Evolutionary conservation across 53 echinoderm and acorn worm species (phyloP).

Genomic region (Astropecten irregularis): DNA sequence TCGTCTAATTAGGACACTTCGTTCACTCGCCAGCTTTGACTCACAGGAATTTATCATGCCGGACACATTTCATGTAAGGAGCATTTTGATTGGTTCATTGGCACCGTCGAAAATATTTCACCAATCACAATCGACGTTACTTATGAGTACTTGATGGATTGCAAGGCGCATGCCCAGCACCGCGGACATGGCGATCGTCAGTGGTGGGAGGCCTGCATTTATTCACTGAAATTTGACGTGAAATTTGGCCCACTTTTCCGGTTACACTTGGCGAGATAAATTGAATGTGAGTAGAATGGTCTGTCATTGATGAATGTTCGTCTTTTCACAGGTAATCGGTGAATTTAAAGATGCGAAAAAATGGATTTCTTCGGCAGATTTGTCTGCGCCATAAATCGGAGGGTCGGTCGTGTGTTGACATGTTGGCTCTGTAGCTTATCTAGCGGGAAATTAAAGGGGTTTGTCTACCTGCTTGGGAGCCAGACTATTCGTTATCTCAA

Average conservation of each 20-base stretch:
- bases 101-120: slow-evolving; percentile 14
- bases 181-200: slow-evolving; percentile 74
- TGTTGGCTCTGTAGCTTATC: not conserved
- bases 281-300: slow-evolving; percentile 20
- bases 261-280: not conserved
- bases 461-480: no score
- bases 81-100: slow-evolving; percentile 63
- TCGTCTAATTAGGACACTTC: not conserved
- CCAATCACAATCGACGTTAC: slow-evolving; percentile 67
- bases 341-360: not conserved
- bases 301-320: not conserved
- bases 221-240: not conserved
- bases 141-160: slow-evolving; percentile 44
- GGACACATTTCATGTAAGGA: slow-evolving; percentile 10
- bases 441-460: not conserved
- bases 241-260: slow-evolving; percentile 4
- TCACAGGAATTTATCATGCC: slow-evolving; percentile 66
- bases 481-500: no score
- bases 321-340: not conserved
- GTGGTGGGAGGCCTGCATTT: slow-evolving; percentile 31
- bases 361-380: not conserved
- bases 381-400: slow-evolving; percentile 44
- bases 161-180: slow-evolving; percentile 46
- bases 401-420: slow-evolving; percentile 3
- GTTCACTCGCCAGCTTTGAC: slow-evolving; percentile 37